A percentile compares a stretch with the other conserved stretches of the same genome.
Evolutionary conservation across 2,888 invertebrate species (phyloP).

Genomic region (Dusona sp.): DNA sequence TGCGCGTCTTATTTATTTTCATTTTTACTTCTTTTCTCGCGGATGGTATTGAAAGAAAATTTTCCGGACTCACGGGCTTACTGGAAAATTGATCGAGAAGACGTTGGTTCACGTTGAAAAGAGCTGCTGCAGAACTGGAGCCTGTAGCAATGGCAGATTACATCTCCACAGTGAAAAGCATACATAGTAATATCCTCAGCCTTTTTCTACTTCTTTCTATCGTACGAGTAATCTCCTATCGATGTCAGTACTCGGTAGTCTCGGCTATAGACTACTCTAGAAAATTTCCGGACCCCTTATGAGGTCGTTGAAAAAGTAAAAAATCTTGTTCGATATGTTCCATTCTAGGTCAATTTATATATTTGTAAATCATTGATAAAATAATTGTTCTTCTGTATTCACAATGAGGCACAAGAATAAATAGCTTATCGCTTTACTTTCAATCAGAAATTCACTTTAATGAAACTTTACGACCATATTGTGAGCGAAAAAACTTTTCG

Average conservation of each 20-base stretch:
- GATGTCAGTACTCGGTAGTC: constrained; percentile 15
- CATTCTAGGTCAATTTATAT: background rate
- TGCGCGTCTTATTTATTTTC: constrained; percentile 22
- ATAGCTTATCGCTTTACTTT: background rate
- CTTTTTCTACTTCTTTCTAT: constrained; percentile 27
- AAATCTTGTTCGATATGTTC: background rate
- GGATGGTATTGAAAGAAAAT: constrained; percentile 59
- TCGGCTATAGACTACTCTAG: background rate
- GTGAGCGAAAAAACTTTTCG: background rate
- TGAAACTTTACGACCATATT: background rate
- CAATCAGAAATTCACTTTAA: background rate
- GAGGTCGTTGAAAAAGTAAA: constrained; percentile 18
- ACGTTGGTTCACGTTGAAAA: constrained; percentile 57
- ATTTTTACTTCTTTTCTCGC: constrained; percentile 13
- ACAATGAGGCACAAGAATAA: background rate
- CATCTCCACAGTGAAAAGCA: constrained; percentile 27
- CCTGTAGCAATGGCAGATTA: constrained; percentile 54
- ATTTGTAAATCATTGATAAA: background rate
- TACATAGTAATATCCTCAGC: constrained; percentile 31
- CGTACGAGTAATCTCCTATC: constrained; percentile 39
- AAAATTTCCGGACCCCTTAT: constrained; percentile 1
- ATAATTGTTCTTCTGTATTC: background rate
- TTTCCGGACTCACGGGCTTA: constrained; percentile 57
- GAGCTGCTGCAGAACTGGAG: constrained; percentile 33
- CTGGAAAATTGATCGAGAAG: constrained; percentile 61